Evolutionary conservation across 2,888 invertebrate species (phyloP), one percentile per base, ranked within the genome.

Genomic region (Amphipoea lucens): DNA sequence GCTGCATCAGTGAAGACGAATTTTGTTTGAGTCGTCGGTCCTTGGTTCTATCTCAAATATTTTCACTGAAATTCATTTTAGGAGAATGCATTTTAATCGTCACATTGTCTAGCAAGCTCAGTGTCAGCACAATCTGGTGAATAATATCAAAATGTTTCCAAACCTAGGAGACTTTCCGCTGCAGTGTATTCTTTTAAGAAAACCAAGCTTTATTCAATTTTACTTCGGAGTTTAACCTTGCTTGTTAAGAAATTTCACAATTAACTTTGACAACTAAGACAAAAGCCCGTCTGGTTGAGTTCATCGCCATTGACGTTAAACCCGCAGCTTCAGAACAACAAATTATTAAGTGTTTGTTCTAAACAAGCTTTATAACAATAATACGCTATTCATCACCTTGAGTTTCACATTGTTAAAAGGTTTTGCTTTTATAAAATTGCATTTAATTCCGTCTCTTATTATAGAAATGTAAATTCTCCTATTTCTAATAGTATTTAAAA

Each of bases 181-280:
- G 23, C 65, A 36, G 6, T 76, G 62, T 66, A 63, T 67, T 74
- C 74, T 40, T 73, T 76, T 40, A 82, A 69, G 14, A 69, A 65
- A n/a, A 73, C 12, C 11, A 67, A 76, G n/a, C 67, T 74, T 68
- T 63, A 69, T 78, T 66, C 60, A 81, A 76, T 76, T 81, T 76
- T 69, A 77, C 76, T 78, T 81, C 17, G 17, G 7, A 81, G 77
- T 85, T 77, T 83, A 87, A 72, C 63, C 70, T 85, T 77, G 76
- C 74, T 79, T 84, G 77, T 85, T 78, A 84, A 54, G 57, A 77
- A 73, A 87, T 84, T 80, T 86, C 74, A 36, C 87, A 87, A 91
- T 90, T 89, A 87, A 89, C 82, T 88, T 88, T 84, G 77, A 82
- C 76, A 86, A 84, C 82, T 81, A 78, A 81, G 70, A 88, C 79